A percentile compares a stretch with the other conserved stretches of the same genome.
Conservation (phyloP, 1,140 invertebrate genomes). For the Heliconius congener region DNA sequence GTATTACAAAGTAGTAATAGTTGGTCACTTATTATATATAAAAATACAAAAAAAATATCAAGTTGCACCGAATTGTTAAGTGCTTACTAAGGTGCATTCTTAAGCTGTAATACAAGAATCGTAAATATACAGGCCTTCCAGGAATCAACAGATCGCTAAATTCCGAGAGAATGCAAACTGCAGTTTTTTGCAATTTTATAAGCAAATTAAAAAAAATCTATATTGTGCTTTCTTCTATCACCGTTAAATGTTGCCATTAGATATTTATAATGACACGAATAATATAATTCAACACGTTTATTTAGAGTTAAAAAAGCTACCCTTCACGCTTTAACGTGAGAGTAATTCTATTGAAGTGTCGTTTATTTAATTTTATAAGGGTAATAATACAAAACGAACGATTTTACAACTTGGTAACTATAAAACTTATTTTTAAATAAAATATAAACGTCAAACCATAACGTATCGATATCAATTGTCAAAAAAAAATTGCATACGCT, state of each 20-base stretch:
- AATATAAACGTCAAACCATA: not conserved
- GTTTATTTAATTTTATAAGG: conserved; percentile 13
- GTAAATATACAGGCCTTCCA: conserved; percentile 25
- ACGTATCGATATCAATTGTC: not conserved
- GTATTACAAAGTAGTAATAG: not conserved
- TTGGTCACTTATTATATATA: not conserved
- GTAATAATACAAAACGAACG: no score
- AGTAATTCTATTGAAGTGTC: conserved; percentile 35
- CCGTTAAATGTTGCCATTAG: not conserved
- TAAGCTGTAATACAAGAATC: conserved; percentile 20
- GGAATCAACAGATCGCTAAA: conserved; percentile 28
- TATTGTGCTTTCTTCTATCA: not conserved
- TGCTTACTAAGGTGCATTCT: not conserved
- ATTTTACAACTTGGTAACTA: no score
- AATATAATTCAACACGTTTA: not conserved
- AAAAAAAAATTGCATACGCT: not conserved
- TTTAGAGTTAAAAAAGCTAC: not conserved
- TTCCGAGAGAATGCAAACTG: not conserved
- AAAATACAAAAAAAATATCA: conserved; percentile 11
- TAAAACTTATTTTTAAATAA: no score
- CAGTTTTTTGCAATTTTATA: conserved; percentile 11
- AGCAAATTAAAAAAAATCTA: conserved; percentile 13
- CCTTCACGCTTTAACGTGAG: conserved; percentile 17
- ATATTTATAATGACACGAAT: not conserved
- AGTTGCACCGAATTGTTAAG: conserved; percentile 15